These are phyloP conservation scores for Porites rus DNA, from an alignment of 92 coral and sea anemone species.

Conservation along the genomic window DNA sequence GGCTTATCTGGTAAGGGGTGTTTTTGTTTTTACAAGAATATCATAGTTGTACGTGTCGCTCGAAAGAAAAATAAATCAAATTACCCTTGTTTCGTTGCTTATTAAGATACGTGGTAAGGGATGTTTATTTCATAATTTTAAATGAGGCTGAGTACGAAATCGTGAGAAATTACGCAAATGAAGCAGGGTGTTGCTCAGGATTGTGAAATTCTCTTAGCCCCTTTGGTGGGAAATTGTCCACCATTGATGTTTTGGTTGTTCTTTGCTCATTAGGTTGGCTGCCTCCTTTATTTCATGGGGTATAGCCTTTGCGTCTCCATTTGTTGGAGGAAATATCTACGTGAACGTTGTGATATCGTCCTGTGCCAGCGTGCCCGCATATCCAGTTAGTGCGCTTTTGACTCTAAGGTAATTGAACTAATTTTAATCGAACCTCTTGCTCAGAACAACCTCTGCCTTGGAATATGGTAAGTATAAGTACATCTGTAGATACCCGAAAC, in stretches of 20 bases:
- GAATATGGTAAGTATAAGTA: background rate
- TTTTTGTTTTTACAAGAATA: background rate
- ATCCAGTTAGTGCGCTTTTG: background rate
- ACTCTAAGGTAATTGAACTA: background rate
- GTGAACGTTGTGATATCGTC: conserved; percentile 8
- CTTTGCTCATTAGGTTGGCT: conserved; percentile 5
- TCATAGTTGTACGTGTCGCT: too few relatives aligned
- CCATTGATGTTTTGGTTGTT: background rate
- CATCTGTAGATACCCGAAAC: too few relatives aligned
- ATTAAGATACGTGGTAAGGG: too few relatives aligned
- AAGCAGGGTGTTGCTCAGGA: too few relatives aligned
- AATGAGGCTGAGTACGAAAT: too few relatives aligned
- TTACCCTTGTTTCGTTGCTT: too few relatives aligned
- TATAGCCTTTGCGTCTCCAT: conserved; percentile 20
- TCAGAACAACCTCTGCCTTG: too few relatives aligned
- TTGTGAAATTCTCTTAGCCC: too few relatives aligned
- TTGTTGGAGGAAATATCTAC: conserved; percentile 40
- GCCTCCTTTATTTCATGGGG: conserved; percentile 36
- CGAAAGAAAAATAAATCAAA: too few relatives aligned
- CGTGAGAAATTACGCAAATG: too few relatives aligned
- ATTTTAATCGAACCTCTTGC: background rate
- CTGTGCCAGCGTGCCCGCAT: background rate
- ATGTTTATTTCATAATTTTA: too few relatives aligned
- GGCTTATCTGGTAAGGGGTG: conserved; percentile 49
- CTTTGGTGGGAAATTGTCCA: background rate